phyloP scores from a whole-genome alignment of 2,888 invertebrate genomes.

The Athrips mouffetella region DNA sequence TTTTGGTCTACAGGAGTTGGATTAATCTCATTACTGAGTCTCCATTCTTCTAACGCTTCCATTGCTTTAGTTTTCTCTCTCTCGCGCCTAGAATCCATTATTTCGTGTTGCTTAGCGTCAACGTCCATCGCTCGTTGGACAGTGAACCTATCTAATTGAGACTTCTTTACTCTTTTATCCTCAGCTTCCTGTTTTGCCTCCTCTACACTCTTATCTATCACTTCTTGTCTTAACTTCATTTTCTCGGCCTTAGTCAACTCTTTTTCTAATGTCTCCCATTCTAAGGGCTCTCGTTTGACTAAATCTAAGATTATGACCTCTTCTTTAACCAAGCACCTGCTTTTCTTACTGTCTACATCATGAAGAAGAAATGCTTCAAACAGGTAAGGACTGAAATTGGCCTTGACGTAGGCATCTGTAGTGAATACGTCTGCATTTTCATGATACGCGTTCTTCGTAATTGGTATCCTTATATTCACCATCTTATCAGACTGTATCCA shows the following conservation, averaged over 20 bases:
- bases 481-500: constrained; percentile 84
- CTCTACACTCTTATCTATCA: constrained; percentile 76
- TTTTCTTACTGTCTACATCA: constrained; percentile 79
- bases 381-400: constrained; percentile 83
- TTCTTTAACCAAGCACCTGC: constrained; percentile 81
- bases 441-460: constrained; percentile 76
- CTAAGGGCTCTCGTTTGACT: constrained; percentile 73
- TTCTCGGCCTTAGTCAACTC: constrained; percentile 77
- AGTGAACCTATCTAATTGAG: constrained; percentile 75
- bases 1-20: constrained; percentile 1
- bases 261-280: constrained; percentile 80
- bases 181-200: constrained; percentile 75
- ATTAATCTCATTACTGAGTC: constrained; percentile 31
- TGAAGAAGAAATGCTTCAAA: constrained; percentile 85
- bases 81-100: constrained; percentile 81
- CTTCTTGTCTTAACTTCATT: constrained; percentile 73
- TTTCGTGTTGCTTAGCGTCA: constrained; percentile 69
- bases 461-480: constrained; percentile 81
- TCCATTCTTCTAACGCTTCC: constrained; percentile 82
- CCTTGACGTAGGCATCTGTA: constrained; percentile 84
- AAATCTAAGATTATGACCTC: constrained; percentile 82
- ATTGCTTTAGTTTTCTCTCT: constrained; percentile 81
- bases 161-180: constrained; percentile 69
- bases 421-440: constrained; percentile 84
- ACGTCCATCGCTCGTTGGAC: constrained; percentile 72